These are phyloP conservation scores for Catharus fuscescens DNA, from an alignment of 2,113 vertebrate species.

Conservation along the genomic window DNA sequence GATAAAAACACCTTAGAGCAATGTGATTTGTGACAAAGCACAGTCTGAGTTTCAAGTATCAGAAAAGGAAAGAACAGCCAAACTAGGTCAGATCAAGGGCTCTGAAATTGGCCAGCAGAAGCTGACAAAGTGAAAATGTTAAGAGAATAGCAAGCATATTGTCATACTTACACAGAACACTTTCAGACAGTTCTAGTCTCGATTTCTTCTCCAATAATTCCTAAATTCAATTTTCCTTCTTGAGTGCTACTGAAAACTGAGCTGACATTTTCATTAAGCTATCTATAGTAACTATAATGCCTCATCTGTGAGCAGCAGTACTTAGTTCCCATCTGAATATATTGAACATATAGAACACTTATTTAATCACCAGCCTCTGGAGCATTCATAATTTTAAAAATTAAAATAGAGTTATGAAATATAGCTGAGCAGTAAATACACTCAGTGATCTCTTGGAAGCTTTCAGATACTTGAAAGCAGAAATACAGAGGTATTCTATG, in stretches of 20 bases:
- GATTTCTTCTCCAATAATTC: background rate
- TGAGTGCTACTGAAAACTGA: background rate
- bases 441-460: background rate
- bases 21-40: background rate
- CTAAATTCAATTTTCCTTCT: constrained; percentile 26
- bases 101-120: background rate
- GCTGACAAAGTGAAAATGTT: background rate
- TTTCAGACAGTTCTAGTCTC: background rate
- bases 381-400: background rate
- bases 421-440: background rate
- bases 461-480: background rate
- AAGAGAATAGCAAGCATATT: background rate
- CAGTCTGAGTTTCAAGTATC: background rate
- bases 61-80: background rate
- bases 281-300: background rate
- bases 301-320: background rate
- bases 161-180: background rate
- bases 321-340: background rate
- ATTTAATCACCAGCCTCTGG: background rate
- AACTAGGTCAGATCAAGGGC: background rate
- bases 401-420: background rate
- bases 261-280: constrained; percentile 34
- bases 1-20: background rate
- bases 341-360: background rate
- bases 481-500: background rate